A percentile compares a stretch with the other conserved stretches of the same genome.
Evolutionary conservation across 2,113 vertebrate genomes (phyloP).

Genomic region (Seriola quinqueradiata): DNA sequence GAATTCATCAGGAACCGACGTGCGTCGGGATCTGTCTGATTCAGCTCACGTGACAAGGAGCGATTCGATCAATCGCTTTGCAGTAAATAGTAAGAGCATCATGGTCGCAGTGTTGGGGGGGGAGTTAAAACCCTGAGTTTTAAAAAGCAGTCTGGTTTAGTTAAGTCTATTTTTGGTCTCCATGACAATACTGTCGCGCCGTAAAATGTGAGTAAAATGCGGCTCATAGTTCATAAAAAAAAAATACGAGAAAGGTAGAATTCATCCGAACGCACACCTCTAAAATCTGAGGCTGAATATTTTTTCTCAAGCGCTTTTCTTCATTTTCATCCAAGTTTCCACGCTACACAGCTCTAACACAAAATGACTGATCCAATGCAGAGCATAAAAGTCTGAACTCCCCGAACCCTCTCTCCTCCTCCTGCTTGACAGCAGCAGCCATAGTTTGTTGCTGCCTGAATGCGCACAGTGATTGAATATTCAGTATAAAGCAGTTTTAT

Average conservation of each 20-base stretch:
- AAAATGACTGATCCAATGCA: constrained; percentile 9
- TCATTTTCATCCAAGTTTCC: not conserved
- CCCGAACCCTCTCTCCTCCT: not conserved
- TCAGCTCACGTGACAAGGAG: no score
- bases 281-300: not conserved
- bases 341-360: not conserved
- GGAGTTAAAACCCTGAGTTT: no score
- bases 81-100: no score
- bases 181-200: no score
- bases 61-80: no score
- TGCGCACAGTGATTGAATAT: constrained; percentile 48
- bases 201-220: no score
- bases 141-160: no score
- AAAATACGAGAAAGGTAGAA: not conserved
- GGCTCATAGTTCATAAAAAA: not conserved
- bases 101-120: no score
- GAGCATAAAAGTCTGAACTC: constrained; percentile 8
- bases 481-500: constrained; percentile 32
- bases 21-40: no score
- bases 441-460: constrained; percentile 27
- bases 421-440: not conserved
- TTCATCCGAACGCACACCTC: not conserved
- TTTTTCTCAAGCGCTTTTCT: not conserved
- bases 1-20: no score
- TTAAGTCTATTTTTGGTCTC: no score